These are phyloP conservation scores for Atta cephalotes DNA, from an alignment of 1,140 invertebrate species.

Conservation along the genomic window DNA sequence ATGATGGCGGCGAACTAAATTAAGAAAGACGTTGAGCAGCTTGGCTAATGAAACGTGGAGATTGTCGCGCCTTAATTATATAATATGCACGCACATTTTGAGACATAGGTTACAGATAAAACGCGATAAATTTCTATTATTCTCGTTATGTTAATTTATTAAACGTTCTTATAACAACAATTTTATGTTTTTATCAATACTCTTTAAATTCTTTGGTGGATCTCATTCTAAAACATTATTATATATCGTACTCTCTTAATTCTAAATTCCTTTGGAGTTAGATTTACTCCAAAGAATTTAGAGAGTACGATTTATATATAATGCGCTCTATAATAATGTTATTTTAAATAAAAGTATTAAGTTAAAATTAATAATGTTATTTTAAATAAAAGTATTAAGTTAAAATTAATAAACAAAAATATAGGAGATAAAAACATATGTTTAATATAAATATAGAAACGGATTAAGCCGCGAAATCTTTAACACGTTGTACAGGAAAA, in stretches of 20 bases:
- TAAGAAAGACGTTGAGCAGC: neutral
- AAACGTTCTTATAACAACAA: slow-evolving; percentile 3
- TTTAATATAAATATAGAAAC: too few relatives aligned
- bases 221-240: too few relatives aligned
- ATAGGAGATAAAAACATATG: too few relatives aligned
- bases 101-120: neutral
- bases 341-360: neutral
- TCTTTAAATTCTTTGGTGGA: too few relatives aligned
- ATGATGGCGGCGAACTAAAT: slow-evolving; percentile 37
- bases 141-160: neutral
- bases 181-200: neutral
- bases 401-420: neutral
- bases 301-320: too few relatives aligned
- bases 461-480: too few relatives aligned
- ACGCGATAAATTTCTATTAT: neutral
- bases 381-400: neutral
- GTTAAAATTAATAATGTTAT: neutral
- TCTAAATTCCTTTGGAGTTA: too few relatives aligned
- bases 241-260: too few relatives aligned
- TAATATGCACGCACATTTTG: neutral
- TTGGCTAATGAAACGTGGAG: neutral
- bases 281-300: too few relatives aligned
- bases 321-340: neutral
- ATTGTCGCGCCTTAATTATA: slow-evolving; percentile 41
- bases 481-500: neutral